These are phyloP conservation scores for Trichoplusia ni DNA, from an alignment of 1,140 invertebrate species.

Conservation along the genomic window DNA sequence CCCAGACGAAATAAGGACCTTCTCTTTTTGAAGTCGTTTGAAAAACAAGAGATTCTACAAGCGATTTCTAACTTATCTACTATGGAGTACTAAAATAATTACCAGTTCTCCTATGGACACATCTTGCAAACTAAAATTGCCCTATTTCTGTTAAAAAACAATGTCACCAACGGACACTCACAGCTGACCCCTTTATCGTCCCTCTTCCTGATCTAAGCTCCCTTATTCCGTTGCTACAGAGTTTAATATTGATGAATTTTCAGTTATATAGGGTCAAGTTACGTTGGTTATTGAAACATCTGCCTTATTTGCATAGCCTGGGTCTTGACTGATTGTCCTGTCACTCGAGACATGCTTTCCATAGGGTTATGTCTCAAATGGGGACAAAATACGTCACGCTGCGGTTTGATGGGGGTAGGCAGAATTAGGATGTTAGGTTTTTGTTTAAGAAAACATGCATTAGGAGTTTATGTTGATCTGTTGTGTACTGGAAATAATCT, in stretches of 20 bases:
- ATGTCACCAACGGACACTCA: constrained; percentile 21
- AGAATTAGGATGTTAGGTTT: too few species aligned
- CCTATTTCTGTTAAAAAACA: constrained; percentile 32
- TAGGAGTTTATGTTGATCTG: too few species aligned
- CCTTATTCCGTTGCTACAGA: not conserved
- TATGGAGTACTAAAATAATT: too few species aligned
- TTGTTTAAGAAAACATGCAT: too few species aligned
- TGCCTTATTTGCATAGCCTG: constrained; percentile 57
- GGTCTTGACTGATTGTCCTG: constrained; percentile 61
- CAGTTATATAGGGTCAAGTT: not conserved
- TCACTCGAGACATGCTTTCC: not conserved
- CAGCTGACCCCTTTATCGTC: not conserved
- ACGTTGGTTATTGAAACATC: constrained; percentile 39
- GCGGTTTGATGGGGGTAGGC: not conserved
- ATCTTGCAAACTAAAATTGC: constrained; percentile 4
- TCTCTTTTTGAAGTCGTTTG: too few species aligned
- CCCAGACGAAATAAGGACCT: too few species aligned
- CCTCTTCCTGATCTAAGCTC: too few species aligned
- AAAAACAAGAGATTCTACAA: too few species aligned
- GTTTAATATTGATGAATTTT: not conserved
- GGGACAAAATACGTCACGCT: not conserved
- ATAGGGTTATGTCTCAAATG: not conserved
- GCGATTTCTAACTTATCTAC: too few species aligned
- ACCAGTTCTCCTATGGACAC: not conserved
- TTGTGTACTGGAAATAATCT: too few species aligned